Conservation (phyloP, 2,113 vertebrate species). For the Grallaria varia region DNA sequence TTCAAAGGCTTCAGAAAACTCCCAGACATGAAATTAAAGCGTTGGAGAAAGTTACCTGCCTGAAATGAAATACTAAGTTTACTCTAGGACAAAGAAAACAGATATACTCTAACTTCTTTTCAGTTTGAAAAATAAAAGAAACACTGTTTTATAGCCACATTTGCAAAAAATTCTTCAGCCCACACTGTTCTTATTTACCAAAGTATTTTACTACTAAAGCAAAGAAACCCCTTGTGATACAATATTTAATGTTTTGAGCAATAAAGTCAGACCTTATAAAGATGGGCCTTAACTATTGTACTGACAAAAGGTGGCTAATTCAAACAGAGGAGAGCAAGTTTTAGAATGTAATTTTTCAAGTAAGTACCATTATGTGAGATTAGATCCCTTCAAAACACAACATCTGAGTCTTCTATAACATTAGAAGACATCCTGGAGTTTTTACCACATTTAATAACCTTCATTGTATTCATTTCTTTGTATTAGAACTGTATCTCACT, state of each 20-base stretch:
- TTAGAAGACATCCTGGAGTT: background rate
- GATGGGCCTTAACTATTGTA: background rate
- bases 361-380: background rate
- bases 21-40: background rate
- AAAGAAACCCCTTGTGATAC: background rate
- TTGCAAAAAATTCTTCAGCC: background rate
- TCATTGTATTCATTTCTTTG: background rate
- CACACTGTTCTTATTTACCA: background rate
- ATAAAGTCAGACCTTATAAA: background rate
- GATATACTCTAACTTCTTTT: background rate
- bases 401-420: background rate
- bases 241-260: background rate
- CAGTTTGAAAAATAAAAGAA: background rate
- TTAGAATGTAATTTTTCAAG: background rate
- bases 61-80: background rate
- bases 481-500: background rate
- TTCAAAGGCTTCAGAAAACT: background rate
- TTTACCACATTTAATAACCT: background rate
- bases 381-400: background rate
- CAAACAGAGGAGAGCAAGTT: background rate
- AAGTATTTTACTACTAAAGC: background rate
- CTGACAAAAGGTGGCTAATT: background rate
- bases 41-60: background rate
- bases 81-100: background rate
- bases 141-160: background rate